Base-by-base conservation (phyloP, 2,888 invertebrate species). In the Epistrophella euchroma region DNA sequence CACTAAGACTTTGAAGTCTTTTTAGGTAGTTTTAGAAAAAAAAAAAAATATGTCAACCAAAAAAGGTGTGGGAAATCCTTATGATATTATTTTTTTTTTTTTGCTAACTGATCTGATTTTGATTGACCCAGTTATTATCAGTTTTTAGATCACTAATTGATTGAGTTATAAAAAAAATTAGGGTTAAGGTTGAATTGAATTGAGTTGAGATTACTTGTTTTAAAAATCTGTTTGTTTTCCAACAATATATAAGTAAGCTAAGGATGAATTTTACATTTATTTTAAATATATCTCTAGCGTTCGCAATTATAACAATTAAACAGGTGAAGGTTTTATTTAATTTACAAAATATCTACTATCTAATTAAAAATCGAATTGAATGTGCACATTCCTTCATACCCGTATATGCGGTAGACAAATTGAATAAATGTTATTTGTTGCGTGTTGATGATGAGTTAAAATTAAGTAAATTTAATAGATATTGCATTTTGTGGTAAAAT, bases 281-380 rank as follows among this genome's bases (percentile, higher is more conserved):
- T 64, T 64, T 64, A 3, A 17, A 28, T 52, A 15, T 19, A 25
- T 37, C 22, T 68, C 43, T 60, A 35, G 32, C 32, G 28, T 19
- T n/a, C 17, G 68, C 50, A 37, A 77, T 58, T 56, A 43, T 56
- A 50, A 45, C 50, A 60, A 70, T 70, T 70, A 52, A 70, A 13
- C 78, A 60, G 64, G 73, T 83, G 78, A 83, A 83, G 83, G 83
- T 60, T 75, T 64, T 4, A 28, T 22, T 62, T 35, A 68, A 52
- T 68, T 68, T 40, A 52, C 68, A 13, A 68, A 68, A 68, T 68
- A 52, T 37, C 50, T n/a, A 37, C 22, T 19, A 47, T 78, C 68
- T 73, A 73, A 83, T 78, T 73, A 83, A 83, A 74, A 73, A 45
- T 37, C 37, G 15, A 71, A 52, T 52, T 32, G 17, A 52, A 70